Evolutionary conservation across 2,797 vertebrate genomes (phyloP), one percentile per base, ranked within the genome.

Genomic region (Sphaeramia orbicularis): DNA sequence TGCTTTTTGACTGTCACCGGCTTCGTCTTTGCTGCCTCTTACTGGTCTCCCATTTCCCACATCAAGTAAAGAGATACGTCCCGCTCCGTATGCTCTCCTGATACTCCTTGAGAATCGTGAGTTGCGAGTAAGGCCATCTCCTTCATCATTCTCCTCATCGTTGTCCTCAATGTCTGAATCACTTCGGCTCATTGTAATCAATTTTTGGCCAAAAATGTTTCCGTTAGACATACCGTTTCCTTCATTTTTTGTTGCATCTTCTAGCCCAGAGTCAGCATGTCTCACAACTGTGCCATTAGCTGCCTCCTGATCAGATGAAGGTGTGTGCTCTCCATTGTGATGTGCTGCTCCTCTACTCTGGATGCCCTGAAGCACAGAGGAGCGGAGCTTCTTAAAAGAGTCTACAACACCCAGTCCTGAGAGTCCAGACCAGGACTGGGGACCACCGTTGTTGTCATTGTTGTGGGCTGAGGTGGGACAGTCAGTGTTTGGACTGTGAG

Each of bases 301-400:
- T 14, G 65, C 53, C 36, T 87, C 86, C 50, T 80, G 78, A 76
- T 53, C 27, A 18, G 66, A 45, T 40, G 67, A 57, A 5, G 60
- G 38, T 10, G 47, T 55, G n/a, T 65, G 37, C 16, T 87, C 84
- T 72, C 76, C 89, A 9, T 90, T 79, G 1, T 70, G 67, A 72
- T 36, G 74, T 24, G 77, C 55, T 21, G 81, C 77, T 16, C 94
- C 96, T 66, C 91, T 93, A 74, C 84, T 94, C 88, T 98, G 97
- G 82, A 97, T 96, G 38, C 97, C 97, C 84, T 98, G 97, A 4
- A 97, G 92, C 61, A 97, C 96, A 0, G 97, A 97, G 2, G 96
- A 96, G 63, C 96, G 96, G 10, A 99, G 61, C 76, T 97, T 99
- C 86, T 98, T 99, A 76, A 99, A 99, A 45, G 96, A 97, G n/a